Evolutionary conservation across 1,140 invertebrate genomes (phyloP).

Genomic region (Diploscapter pachys): DNA sequence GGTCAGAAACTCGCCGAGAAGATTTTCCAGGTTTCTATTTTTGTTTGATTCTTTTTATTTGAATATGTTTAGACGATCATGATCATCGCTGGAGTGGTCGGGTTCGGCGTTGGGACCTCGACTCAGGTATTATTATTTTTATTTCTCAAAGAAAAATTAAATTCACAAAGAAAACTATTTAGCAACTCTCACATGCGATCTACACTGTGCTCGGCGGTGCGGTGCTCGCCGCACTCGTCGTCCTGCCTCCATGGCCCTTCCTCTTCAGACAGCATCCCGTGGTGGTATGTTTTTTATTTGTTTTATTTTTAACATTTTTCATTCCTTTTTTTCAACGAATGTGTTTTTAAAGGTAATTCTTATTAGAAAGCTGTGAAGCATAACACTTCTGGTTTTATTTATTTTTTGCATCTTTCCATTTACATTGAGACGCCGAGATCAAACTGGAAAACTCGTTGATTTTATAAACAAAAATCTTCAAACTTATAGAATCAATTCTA

Average conservation of each 20-base stretch:
- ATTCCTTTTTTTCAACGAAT: not conserved
- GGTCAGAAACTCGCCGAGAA: slow-evolving; percentile 39
- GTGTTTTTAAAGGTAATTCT: not conserved
- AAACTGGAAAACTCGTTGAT: too few relatives aligned
- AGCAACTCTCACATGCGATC: slow-evolving; percentile 39
- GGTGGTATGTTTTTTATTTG: slow-evolving; percentile 2
- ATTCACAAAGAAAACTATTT: too few relatives aligned
- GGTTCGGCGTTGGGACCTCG: slow-evolving; percentile 37
- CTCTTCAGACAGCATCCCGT: slow-evolving; percentile 31
- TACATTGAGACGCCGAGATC: too few relatives aligned
- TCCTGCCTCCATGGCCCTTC: slow-evolving; percentile 33
- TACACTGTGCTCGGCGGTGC: slow-evolving; percentile 26
- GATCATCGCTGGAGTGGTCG: slow-evolving; percentile 37
- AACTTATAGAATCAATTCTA: too few relatives aligned
- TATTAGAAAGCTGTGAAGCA: too few relatives aligned
- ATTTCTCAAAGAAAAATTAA: too few relatives aligned
- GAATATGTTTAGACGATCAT: slow-evolving; percentile 31
- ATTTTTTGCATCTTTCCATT: too few relatives aligned
- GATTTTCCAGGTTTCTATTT: slow-evolving; percentile 31
- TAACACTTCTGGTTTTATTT: too few relatives aligned
- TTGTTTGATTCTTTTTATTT: slow-evolving; percentile 3
- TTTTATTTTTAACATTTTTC: not conserved
- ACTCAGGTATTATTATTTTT: slow-evolving; percentile 25
- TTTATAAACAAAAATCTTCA: too few relatives aligned
- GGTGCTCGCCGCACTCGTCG: slow-evolving; percentile 13